Evolutionary conservation across 2,888 invertebrate genomes (phyloP), one percentile per base, ranked within the genome.

Genomic region (Teleiodes luculella): DNA sequence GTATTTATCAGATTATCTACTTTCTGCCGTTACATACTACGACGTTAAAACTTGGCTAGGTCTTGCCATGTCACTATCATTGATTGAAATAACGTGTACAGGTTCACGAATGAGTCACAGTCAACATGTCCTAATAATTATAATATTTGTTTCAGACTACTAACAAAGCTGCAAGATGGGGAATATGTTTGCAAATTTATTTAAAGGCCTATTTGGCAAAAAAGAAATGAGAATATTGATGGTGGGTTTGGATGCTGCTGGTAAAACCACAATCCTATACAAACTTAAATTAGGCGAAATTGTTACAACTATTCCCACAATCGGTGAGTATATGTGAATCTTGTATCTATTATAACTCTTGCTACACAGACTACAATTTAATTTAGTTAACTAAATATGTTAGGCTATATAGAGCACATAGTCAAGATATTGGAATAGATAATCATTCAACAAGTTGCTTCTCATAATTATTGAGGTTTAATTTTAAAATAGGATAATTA

Each of bases 181-280:
- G 92, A 97, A 97, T 92, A 94, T 97, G 91, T 97, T 99, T 91
- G 95, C 96, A 80, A 97, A 95, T 91, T 92, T 99, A 90, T 99
- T 99, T 92, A 97, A 97, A 94, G 97, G 98, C 93, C 96, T 99
- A 73, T 99, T 99, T 91, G 99, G 99, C 92, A 99, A 99, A 92
- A 99, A 98, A 87, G 98, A 99, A 93, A 99, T 99, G 99, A 96
- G 99, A 93, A 98, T 99, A 94, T 93, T 99, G 91, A 99, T 99
- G 98, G 98, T 98, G 74, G 98, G 98, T 85, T 93, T 98, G 84
- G 98, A 99, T 93, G 98, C 98, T 80, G 99, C 99, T 92, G 99
- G 99, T 93, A 99, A 99, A 95, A 99, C 99, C 83, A 99, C 98
- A 91, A 99, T 99, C 92, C 93, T 99, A 91, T 98, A 98, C 94